Conservation (phyloP, 1,140 invertebrate genomes). For the Orchesella cincta region DNA sequence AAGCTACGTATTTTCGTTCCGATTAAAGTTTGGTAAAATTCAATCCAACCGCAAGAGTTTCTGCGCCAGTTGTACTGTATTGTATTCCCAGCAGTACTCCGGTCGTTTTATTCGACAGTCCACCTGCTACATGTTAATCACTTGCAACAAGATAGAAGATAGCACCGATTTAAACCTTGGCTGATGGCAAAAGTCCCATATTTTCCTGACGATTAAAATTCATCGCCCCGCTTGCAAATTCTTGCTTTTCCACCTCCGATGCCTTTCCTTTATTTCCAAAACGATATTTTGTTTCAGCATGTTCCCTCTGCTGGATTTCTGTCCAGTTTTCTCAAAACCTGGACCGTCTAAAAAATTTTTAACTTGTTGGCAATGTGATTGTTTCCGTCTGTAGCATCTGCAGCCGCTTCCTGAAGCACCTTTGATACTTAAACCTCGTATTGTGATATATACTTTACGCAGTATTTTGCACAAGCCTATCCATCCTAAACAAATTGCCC, state of each 20-base stretch:
- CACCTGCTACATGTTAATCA: conserved; percentile 28
- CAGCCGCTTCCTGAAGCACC: too few relatives aligned
- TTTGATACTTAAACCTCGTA: too few relatives aligned
- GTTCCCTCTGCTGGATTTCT: conserved; percentile 1
- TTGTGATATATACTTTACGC: too few relatives aligned
- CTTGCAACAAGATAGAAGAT: conserved; percentile 26
- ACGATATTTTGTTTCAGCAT: conserved; percentile 35
- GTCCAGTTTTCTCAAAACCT: conserved; percentile 45
- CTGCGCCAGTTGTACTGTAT: too few relatives aligned
- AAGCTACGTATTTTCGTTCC: too few relatives aligned
- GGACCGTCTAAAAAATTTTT: conserved; percentile 49
- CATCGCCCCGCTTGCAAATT: too few relatives aligned
- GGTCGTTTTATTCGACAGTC: conserved; percentile 48
- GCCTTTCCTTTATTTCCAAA: conserved; percentile 21
- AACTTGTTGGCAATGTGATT: conserved; percentile 46
- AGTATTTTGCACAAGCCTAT: too few relatives aligned
- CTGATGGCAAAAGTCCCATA: too few relatives aligned
- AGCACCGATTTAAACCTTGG: conserved; percentile 33
- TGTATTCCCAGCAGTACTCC: conserved; percentile 49
- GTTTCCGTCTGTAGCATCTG: not conserved
- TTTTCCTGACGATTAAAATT: too few relatives aligned
- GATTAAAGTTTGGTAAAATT: not conserved
- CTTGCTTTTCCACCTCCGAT: too few relatives aligned
- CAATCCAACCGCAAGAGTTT: too few relatives aligned
- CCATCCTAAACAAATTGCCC: too few relatives aligned